A percentile compares a stretch with the other conserved stretches of the same genome.
Evolutionary conservation across 1,140 invertebrate genomes (phyloP).

Genomic region (Heliothis virescens): DNA sequence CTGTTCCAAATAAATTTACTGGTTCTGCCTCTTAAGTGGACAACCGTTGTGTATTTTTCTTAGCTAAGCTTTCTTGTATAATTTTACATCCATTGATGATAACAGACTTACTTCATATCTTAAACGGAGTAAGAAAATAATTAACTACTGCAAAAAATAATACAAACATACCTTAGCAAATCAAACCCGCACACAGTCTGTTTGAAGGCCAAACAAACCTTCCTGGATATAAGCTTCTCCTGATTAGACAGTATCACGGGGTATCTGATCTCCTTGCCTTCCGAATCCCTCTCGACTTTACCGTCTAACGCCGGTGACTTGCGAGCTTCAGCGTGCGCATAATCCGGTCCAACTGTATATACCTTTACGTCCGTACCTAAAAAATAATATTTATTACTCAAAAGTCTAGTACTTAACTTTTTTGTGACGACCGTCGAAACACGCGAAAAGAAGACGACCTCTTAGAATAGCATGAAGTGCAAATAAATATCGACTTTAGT

Average conservation of each 20-base stretch:
- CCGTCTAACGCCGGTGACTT: constrained; percentile 99
- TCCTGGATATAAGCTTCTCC: constrained; percentile 99
- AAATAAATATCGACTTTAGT: background rate
- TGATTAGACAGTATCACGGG: constrained; percentile 98
- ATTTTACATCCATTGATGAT: too few species aligned
- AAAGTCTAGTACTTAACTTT: too few species aligned
- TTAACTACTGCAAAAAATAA: too few species aligned
- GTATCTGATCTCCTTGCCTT: constrained; percentile 99
- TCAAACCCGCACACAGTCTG: constrained; percentile 99
- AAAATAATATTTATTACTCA: background rate
- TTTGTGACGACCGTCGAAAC: background rate
- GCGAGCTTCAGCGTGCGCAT: constrained; percentile 99
- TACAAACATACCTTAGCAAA: constrained; percentile 91
- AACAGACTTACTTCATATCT: too few species aligned
- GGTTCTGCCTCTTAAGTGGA: too few species aligned
- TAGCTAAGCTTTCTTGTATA: too few species aligned
- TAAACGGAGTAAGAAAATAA: too few species aligned
- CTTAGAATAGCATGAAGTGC: background rate
- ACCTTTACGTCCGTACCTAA: constrained; percentile 88
- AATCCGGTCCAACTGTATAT: constrained; percentile 95
- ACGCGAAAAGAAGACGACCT: background rate
- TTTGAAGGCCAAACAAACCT: constrained; percentile 99
- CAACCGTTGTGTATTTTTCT: too few species aligned
- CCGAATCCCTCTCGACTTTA: constrained; percentile 99
- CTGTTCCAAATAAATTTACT: too few species aligned